Conservation (phyloP, 2,797 vertebrate species). For the Chelmon rostratus region DNA sequence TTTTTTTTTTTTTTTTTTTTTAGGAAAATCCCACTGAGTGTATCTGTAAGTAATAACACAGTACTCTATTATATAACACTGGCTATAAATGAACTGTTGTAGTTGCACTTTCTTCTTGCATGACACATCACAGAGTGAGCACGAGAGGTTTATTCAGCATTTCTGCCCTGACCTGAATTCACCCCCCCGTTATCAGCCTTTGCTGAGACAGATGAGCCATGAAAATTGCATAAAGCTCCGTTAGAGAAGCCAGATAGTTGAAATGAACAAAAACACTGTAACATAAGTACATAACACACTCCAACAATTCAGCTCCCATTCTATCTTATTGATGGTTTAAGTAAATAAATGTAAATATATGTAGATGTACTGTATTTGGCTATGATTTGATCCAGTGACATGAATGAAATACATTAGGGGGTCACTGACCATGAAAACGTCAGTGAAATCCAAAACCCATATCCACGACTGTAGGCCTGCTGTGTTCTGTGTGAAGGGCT, state of each 20-base stretch:
- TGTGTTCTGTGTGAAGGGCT: neutral
- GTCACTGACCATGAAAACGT: slow-evolving; percentile 32
- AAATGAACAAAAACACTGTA: slow-evolving; percentile 4
- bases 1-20: too few relatives aligned
- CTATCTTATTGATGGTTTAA: neutral
- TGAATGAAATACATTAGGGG: slow-evolving; percentile 6
- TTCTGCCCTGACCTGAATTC: slow-evolving; percentile 53
- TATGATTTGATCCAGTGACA: slow-evolving; percentile 8
- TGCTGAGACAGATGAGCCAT: slow-evolving; percentile 46
- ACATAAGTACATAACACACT: neutral
- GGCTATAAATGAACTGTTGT: neutral
- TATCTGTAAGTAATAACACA: neutral
- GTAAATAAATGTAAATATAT: neutral
- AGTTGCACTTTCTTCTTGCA: slow-evolving; percentile 6
- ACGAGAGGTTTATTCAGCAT: slow-evolving; percentile 41
- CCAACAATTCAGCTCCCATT: slow-evolving; percentile 1
- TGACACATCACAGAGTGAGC: slow-evolving; percentile 1
- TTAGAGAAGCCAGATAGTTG: slow-evolving; percentile 14
- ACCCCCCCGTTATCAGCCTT: slow-evolving; percentile 28
- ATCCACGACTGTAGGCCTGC: neutral
- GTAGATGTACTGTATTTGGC: neutral
- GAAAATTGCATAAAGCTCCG: slow-evolving; percentile 28
- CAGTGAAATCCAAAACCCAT: slow-evolving; percentile 28
- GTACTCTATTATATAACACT: neutral
- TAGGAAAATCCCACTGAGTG: too few relatives aligned